Conservation (phyloP, 2,888 invertebrate species). For the Netelia melanura region DNA sequence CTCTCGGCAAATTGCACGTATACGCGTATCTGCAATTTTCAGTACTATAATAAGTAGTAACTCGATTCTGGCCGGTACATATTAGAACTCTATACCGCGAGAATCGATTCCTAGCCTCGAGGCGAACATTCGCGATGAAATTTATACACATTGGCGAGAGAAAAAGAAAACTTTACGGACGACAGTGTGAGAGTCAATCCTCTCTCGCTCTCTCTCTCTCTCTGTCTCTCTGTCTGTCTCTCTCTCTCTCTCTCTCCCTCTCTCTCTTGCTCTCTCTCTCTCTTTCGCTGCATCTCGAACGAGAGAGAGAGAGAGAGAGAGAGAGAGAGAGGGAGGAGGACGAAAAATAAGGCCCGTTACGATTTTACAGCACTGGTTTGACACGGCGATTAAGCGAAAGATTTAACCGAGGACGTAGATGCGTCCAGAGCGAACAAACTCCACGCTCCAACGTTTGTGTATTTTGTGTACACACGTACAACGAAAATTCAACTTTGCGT, state of each 20-base stretch:
- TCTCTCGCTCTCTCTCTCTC: too few relatives aligned
- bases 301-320: neutral
- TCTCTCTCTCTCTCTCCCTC: too few relatives aligned
- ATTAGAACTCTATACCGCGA: constrained; percentile 34
- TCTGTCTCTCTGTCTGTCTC: too few relatives aligned
- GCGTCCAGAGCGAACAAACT: constrained; percentile 45
- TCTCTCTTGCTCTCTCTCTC: too few relatives aligned
- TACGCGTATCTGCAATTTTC: constrained; percentile 18
- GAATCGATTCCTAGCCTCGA: constrained; percentile 25
- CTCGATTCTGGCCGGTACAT: constrained; percentile 9
- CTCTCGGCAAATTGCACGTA: constrained; percentile 31
- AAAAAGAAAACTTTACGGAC: too few relatives aligned
- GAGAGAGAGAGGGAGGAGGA: neutral
- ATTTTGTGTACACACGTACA: constrained; percentile 24
- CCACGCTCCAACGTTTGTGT: constrained; percentile 21
- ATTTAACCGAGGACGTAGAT: constrained; percentile 77
- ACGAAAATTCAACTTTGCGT: neutral
- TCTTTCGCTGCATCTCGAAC: too few relatives aligned
- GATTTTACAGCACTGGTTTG: constrained; percentile 82
- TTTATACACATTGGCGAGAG: neutral
- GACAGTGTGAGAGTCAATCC: too few relatives aligned
- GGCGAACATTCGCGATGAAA: neutral
- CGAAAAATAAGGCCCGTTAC: constrained; percentile 41
- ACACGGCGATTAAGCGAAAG: constrained; percentile 83
- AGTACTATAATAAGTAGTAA: constrained; percentile 38